Evolutionary conservation across 1,140 invertebrate species (phyloP), one percentile per base, ranked within the genome.

Genomic region (Pachyrhynchus sulphureomaculatus): DNA sequence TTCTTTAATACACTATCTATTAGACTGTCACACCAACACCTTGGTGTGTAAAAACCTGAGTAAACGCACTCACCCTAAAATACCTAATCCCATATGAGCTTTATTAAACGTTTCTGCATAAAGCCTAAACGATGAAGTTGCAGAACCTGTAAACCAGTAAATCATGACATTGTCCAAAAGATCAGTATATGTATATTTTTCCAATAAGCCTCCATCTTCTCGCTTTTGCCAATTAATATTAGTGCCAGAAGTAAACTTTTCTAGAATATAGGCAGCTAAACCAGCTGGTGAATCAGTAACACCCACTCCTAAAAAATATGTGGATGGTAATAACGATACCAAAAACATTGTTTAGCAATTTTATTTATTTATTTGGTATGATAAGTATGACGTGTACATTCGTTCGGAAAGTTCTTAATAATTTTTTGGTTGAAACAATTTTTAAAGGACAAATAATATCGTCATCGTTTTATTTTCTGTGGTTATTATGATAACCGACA

Each of bases 131-230:
- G 90, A 89, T 0, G 90, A 88, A 0, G 88, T 90, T 1, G 93
- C 89, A 0, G 85, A 85, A 53, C 85, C 84, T 0, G 87, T 86
- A 0, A 86, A 68, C 88, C 92, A 96, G 73, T 96, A 96, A 17
- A 95, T 75, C 90, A 94, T 95, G 0, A 96, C 71, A 71, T 95
- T 94, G 65, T 95, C 94, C 4, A 97, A 70, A 1, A 96, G 75
- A 66, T 92, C 88, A 42, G 91, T 88, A 39, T 88, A 76, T 0
- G 80, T 82, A 67, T 78, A 90, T 51, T 81, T 81, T 37, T 82
- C 79, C 0, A 81, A 78, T 0, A 95, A 69, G 0, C 89, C 89
- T 13, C 92, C 93, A 0, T 77, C 68, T 23, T 81, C 73, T 0
- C 77, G 44, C 52, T 74, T 48, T 55, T 75, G 76, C 64, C 82